Evolutionary conservation across 2,888 invertebrate genomes (phyloP).

Genomic region (Sclerodermus sp.): DNA sequence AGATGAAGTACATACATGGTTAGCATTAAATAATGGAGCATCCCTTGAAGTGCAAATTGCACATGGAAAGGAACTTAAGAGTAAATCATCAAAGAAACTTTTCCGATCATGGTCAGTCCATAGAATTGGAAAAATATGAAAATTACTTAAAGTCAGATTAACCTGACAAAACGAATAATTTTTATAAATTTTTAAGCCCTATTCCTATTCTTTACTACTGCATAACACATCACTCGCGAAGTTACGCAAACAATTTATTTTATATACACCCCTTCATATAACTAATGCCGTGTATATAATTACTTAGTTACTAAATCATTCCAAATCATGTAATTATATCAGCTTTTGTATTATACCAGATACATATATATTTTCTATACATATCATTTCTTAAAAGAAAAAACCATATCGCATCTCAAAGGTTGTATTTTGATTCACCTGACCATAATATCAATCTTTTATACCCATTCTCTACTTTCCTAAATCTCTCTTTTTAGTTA

Average conservation of each 20-base stretch:
- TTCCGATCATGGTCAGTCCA: slow-evolving; percentile 58
- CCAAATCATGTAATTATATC: slow-evolving; percentile 3
- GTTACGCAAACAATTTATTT: too few species aligned
- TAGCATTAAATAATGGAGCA: slow-evolving; percentile 54
- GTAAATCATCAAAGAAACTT: slow-evolving; percentile 48
- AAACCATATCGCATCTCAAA: slow-evolving; percentile 8
- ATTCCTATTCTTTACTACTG: too few species aligned
- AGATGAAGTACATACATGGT: slow-evolving; percentile 53
- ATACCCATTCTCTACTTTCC: too few species aligned
- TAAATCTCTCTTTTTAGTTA: too few species aligned
- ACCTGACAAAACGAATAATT: slow-evolving; percentile 3
- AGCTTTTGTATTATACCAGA: slow-evolving; percentile 8
- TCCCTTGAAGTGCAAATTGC: slow-evolving; percentile 54
- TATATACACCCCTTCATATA: too few species aligned
- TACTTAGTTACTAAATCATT: slow-evolving; percentile 17
- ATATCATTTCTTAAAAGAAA: slow-evolving; percentile 13
- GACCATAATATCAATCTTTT: too few species aligned
- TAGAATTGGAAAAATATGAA: slow-evolving; percentile 55
- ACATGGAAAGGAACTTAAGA: slow-evolving; percentile 52
- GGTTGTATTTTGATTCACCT: neutral
- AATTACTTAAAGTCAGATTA: slow-evolving; percentile 11
- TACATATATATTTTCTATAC: slow-evolving; percentile 15
- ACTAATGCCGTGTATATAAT: slow-evolving; percentile 15
- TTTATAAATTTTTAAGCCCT: slow-evolving; percentile 4
- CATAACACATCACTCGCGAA: too few species aligned